Evolutionary conservation across 2,888 invertebrate genomes (phyloP), one percentile per base, ranked within the genome.

Genomic region (Brachycybe producta): DNA sequence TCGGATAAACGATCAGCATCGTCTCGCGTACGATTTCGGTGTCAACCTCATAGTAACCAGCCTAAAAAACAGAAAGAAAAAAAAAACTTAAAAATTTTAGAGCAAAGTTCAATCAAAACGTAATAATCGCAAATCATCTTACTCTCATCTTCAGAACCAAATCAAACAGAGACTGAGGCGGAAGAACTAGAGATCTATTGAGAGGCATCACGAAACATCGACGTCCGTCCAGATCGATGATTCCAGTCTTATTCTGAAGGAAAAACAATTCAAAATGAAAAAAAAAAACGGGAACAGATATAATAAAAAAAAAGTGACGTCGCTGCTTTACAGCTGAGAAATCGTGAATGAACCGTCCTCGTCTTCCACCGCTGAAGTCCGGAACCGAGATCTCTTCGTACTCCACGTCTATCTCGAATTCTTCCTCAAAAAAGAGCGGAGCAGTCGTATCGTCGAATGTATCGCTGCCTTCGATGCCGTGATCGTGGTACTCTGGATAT

Each of bases 151-250:
- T 86, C 57, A 75, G 72, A 56, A 88, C 73, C 15, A 83, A 76
- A 71, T 90, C 91, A 58, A 76, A 75, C 64, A 85, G 75, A 60
- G 81, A 82, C 57, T 75, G 77, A 3, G 94, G 94, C 35, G 82
- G 79, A 61, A 85, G 69, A 55, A 88, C 82, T 51, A 77, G 70
- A 28, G 74, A 74, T 27, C 82, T 77, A 70, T 92, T 83, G 63
- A 94, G 70, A 1, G 84, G 82, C 85, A 91, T 87, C 17, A 88
- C 77, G 70, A 91, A 95, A 71, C 95, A 95, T 26, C 85, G 79
- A 47, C 72, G 70, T 32, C 76, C 74, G 52, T 78, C 77, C 15
- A 75, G 69, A 68, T 90, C 88, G 52, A 87, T 77, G 55, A 90
- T 88, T 21, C 78, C 84, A 66, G 78, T 79, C 61, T 75, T 71